Evolutionary conservation across 2,797 vertebrate species (phyloP), one percentile per base, ranked within the genome.

Genomic region (Apogon hyalosoma): DNA sequence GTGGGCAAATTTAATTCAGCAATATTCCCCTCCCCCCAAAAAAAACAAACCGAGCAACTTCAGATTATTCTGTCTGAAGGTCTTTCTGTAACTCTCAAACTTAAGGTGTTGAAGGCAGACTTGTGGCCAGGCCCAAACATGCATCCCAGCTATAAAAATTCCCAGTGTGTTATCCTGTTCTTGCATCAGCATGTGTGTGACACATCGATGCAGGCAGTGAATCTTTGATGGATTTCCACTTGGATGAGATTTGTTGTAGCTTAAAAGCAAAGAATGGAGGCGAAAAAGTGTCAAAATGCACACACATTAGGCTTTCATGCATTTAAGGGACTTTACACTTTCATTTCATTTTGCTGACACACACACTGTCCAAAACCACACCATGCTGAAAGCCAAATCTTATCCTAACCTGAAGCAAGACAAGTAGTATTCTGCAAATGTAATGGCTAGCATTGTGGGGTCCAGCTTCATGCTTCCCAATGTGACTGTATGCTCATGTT

Each of bases 1-100:
- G 7, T 58, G 77, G 69, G 59, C 24, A 70, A 81, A 82, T 83
- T 63, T 79, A 80, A 78, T 67, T 76, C 60, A 55, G 49, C 59
- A 68, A 57, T 80, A 59, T 66, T 69, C 62, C 24, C 49, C 36
- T 51, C 10, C 52, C 21, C 18, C 42, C 72, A 63, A 65, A 63
- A 54, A 60, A 66, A 79, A 76, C 51, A 64, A 72, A 69, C 60
- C 47, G 0, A 50, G 47, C 8, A 7, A 49, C 69, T 45, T 79
- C 74, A 46, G 57, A 43, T 43, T 16, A 43, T 63, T 47, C 62
- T 63, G 61, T 59, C 71, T 69, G 50, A 41, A 45, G 63, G 2
- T 33, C 4, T 14, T 18, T 41, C 49, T 58, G n/a, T 49, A 33
- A 15, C 2, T 33, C 28, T 19, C 64, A 48, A 12, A 4, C 28